phyloP scores from a whole-genome alignment of 1,140 invertebrate species.

The Anastrepha obliqua region DNA sequence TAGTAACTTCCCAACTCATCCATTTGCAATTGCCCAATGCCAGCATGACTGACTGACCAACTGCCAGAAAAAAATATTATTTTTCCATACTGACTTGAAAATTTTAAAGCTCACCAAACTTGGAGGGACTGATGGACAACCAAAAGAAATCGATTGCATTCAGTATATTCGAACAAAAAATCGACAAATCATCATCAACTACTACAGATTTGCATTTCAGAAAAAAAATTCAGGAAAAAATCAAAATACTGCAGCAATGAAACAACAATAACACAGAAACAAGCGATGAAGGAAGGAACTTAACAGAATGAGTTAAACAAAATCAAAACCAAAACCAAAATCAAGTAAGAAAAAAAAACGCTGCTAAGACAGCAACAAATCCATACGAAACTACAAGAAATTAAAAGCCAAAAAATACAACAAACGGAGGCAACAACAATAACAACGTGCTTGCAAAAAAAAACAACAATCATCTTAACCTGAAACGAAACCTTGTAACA shows the following conservation, averaged over 20 bases:
- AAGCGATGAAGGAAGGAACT: slow-evolving; percentile 40
- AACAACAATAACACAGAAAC: slow-evolving; percentile 17
- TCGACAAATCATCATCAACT: not conserved
- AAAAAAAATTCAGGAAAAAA: not conserved
- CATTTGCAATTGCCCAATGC: slow-evolving; percentile 48
- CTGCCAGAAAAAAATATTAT: slow-evolving; percentile 8
- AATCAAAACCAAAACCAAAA: slow-evolving; percentile 33
- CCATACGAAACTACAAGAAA: not conserved
- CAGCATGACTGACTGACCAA: slow-evolving; percentile 66
- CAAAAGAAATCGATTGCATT: slow-evolving; percentile 12
- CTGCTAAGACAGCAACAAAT: not conserved
- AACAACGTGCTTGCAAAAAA: not conserved
- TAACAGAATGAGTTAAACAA: slow-evolving; percentile 30
- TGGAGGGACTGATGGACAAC: not conserved
- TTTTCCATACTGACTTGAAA: not conserved
- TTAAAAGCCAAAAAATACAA: not conserved
- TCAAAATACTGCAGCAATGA: slow-evolving; percentile 6
- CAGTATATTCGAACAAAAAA: not conserved
- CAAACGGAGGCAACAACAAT: not conserved
- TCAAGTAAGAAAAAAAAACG: not conserved
- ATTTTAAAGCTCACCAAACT: not conserved
- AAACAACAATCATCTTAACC: slow-evolving; percentile 64
- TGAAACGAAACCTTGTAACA: slow-evolving; percentile 74
- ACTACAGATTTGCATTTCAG: not conserved
- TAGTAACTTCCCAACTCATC: not conserved